Conservation (phyloP, 2,113 vertebrate species). For the Parotia lawesii region DNA sequence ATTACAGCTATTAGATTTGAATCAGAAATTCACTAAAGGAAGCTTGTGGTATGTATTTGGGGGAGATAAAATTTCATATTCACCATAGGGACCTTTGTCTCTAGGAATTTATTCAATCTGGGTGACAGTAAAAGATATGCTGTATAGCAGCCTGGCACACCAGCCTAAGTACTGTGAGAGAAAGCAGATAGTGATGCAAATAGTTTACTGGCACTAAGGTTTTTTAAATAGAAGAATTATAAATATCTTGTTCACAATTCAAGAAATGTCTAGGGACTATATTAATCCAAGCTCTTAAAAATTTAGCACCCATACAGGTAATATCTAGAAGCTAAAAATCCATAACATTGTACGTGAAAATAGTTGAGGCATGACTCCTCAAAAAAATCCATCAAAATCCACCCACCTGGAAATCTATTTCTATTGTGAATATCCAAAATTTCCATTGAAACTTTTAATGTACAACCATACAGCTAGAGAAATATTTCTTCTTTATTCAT, state of each 20-base stretch:
- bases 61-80: background rate
- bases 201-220: background rate
- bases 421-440: background rate
- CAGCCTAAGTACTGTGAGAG: background rate
- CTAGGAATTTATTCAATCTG: background rate
- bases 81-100: background rate
- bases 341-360: background rate
- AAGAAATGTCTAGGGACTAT: background rate
- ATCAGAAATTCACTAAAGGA: background rate
- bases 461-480: background rate
- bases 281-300: background rate
- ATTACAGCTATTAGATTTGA: background rate
- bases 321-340: background rate
- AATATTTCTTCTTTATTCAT: background rate
- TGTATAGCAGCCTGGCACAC: background rate
- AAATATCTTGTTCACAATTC: background rate
- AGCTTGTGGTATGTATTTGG: background rate
- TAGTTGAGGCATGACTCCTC: background rate
- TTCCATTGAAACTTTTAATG: background rate
- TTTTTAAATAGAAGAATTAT: background rate
- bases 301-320: background rate
- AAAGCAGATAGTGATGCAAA: background rate
- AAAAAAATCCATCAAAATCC: background rate
- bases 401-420: background rate
- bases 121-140: background rate